Percentiles rank a stretch among this genome's conserved stretches.
Evolutionary conservation across 2,888 invertebrate genomes (phyloP).

Genomic region (Drosophila kambysellisi): DNA sequence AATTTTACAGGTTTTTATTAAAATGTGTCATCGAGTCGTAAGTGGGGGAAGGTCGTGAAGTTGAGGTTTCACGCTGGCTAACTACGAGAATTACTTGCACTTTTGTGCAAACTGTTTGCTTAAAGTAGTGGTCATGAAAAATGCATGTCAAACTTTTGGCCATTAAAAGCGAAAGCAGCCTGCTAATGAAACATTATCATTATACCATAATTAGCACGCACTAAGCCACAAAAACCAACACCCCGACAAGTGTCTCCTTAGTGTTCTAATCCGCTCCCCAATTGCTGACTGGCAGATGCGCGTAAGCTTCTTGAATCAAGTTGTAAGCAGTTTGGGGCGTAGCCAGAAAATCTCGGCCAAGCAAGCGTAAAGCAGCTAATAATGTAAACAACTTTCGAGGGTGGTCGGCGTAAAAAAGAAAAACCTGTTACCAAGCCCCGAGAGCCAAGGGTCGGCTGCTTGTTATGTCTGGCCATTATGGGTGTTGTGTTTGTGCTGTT

Average conservation of each 20-base stretch:
- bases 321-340: constrained; percentile 48
- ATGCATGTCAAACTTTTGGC: constrained; percentile 64
- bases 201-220: constrained; percentile 72
- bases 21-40: constrained; percentile 55
- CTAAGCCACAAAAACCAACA: constrained; percentile 49
- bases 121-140: constrained; percentile 58
- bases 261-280: constrained; percentile 13
- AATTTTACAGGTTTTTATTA: constrained; percentile 74
- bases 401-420: constrained; percentile 9
- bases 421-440: constrained; percentile 28
- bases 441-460: constrained; percentile 40
- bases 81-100: constrained; percentile 65
- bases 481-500: constrained; percentile 16
- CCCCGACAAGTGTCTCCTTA: background rate
- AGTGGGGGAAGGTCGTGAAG: constrained; percentile 11
- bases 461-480: constrained; percentile 31
- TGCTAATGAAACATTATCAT: constrained; percentile 73
- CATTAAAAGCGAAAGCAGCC: constrained; percentile 42
- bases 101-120: constrained; percentile 51
- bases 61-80: constrained; percentile 29
- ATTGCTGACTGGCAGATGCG: constrained; percentile 20
- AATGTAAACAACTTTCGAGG: constrained; percentile 68
- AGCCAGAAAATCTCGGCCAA: constrained; percentile 55
- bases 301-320: constrained; percentile 47
- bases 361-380: constrained; percentile 70